Base-by-base conservation (phyloP, 2,888 invertebrate species). In the Eurytoma adleriae region DNA sequence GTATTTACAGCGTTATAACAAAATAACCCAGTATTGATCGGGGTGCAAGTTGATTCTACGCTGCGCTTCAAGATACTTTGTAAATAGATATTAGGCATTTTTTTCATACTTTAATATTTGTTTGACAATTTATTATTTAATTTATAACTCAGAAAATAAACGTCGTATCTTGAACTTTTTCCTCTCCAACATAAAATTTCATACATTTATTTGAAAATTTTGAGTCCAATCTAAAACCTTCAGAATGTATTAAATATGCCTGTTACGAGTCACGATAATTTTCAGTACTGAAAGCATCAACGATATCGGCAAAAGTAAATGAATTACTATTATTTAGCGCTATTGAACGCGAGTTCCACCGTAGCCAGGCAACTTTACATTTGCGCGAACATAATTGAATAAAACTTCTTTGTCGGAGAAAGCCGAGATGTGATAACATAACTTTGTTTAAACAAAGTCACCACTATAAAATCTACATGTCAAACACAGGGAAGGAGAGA, bases 21-120 rank as follows among this genome's bases (percentile, higher is more conserved):
- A 79, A 70, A 79, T 66, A 75, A 40, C 27, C 56, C 48, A 50
- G 27, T 57, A 69, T 74, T 40, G 64, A 64, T 64, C 64, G 10
- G 27, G n/a, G 3, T 5, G 40, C 40, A 40, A 40, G 40, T 40
- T 7, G 24, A 1, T 40, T 40, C 7, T 40, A 40, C 40, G 5
- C 40, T 40, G 40, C 4, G n/a, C 62, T 27, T 16, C 7, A 30
- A 62, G 16, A 16, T 30, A 14, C 3, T 16, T 54, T 12, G 30
- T 7, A 30, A 24, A 30, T n/a, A 61, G 27, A 27, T 16, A 30
- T 10, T 3, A 14, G 16, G 3, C 24, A 40, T 40, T 40, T 40
- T 40, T 7, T 24, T 24, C 24, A 24, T 24, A 24, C 24, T 24
- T 24, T 2, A 24, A 24, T 2, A 24, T 24, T 24, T 24, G 1